Evolutionary conservation across 2,113 vertebrate species (phyloP).

Genomic region (Silurus asotus): DNA sequence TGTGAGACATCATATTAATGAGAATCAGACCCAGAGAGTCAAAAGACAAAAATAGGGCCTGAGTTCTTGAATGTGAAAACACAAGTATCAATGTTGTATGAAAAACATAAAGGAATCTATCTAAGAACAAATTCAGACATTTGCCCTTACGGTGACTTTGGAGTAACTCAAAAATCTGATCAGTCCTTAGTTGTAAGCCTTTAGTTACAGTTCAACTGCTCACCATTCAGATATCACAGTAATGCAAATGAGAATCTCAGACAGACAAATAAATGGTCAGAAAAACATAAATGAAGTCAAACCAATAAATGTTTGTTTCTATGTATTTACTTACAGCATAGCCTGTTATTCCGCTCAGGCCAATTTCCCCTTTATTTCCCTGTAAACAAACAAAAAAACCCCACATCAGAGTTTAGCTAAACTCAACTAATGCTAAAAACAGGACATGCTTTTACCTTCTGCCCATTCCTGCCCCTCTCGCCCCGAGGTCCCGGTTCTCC

Average conservation of each 20-base stretch:
- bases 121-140: neutral
- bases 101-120: neutral
- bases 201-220: neutral
- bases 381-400: constrained; percentile 49
- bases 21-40: too few species aligned
- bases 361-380: constrained; percentile 69
- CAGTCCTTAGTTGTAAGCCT: neutral
- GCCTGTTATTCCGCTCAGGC: constrained; percentile 63
- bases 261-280: neutral
- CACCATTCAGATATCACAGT: too few species aligned
- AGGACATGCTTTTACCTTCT: constrained; percentile 61
- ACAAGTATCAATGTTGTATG: neutral
- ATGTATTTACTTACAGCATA: constrained; percentile 65
- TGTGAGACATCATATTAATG: too few species aligned
- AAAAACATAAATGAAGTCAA: neutral
- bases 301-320: neutral
- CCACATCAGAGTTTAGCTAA: neutral
- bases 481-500: constrained; percentile 71
- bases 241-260: neutral
- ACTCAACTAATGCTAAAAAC: neutral
- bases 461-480: constrained; percentile 64
- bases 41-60: too few species aligned
- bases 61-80: neutral
- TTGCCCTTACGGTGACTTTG: neutral
- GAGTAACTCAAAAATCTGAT: neutral